Evolutionary conservation across 2,113 vertebrate species (phyloP).

Genomic region (Oncorhynchus mykiss): DNA sequence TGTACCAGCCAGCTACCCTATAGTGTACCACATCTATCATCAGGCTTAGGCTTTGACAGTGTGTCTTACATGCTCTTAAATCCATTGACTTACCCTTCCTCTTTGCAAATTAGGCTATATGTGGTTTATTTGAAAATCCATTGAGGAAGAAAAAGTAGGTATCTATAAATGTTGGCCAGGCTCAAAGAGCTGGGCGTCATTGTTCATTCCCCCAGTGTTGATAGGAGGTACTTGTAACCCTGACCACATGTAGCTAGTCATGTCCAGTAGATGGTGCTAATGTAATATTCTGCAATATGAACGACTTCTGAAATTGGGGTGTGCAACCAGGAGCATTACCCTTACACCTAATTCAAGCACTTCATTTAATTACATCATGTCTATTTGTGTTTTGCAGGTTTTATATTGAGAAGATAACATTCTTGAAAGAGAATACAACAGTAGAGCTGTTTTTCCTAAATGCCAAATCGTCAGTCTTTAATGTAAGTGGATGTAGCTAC

Average conservation of each 20-base stretch:
- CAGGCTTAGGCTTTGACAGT: no score
- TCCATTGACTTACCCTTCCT: no score
- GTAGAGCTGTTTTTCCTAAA: constrained; percentile 97
- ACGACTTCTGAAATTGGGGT: background rate
- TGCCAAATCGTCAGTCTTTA: constrained; percentile 89
- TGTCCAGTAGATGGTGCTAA: constrained; percentile 69
- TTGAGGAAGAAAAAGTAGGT: background rate
- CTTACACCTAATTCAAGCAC: no score
- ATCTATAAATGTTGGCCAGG: background rate
- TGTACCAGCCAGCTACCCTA: no score
- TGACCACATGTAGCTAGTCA: background rate
- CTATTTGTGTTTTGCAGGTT: constrained; percentile 77
- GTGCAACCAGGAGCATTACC: no score
- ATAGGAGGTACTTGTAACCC: background rate
- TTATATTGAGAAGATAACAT: constrained; percentile 95
- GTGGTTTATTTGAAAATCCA: constrained; percentile 8
- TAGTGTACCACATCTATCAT: no score
- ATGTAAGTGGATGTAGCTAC: constrained; percentile 77
- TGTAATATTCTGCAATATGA: constrained; percentile 8
- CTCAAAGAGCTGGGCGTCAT: no score
- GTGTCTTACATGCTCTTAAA: no score
- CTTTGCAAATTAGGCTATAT: background rate
- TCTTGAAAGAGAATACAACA: constrained; percentile 90
- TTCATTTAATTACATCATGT: constrained; percentile 7
- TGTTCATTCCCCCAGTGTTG: no score